Evolutionary conservation across 2,797 vertebrate genomes (phyloP).

Genomic region (Lemur catta): DNA sequence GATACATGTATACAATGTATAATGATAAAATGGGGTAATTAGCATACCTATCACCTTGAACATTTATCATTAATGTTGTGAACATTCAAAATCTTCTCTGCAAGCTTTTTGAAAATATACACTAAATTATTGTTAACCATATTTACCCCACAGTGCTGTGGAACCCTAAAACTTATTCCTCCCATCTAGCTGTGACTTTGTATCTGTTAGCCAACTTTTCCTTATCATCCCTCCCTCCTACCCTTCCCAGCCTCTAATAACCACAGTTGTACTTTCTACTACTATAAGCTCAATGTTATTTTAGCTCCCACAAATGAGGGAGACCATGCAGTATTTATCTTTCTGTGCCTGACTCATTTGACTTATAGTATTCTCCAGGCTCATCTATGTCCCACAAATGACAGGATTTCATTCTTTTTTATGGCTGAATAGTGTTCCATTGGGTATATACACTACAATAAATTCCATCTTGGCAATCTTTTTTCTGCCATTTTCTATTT

Average conservation of each 20-base stretch:
- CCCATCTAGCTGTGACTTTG: not conserved
- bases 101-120: not conserved
- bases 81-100: not conserved
- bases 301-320: not conserved
- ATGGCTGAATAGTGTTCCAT: not conserved
- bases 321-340: not conserved
- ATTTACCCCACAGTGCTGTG: not conserved
- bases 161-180: not conserved
- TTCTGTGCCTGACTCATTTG: not conserved
- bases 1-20: not conserved
- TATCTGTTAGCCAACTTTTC: not conserved
- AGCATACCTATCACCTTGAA: not conserved
- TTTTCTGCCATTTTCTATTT: not conserved
- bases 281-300: not conserved
- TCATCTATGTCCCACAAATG: not conserved
- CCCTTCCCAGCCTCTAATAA: not conserved
- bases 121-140: not conserved
- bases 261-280: not conserved
- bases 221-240: not conserved
- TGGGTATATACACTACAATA: not conserved
- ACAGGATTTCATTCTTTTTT: not conserved
- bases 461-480: not conserved
- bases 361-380: not conserved
- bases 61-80: not conserved
- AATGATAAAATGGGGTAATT: not conserved